Evolutionary conservation across 2,888 invertebrate genomes (phyloP).

Genomic region (Endotricha flammealis): DNA sequence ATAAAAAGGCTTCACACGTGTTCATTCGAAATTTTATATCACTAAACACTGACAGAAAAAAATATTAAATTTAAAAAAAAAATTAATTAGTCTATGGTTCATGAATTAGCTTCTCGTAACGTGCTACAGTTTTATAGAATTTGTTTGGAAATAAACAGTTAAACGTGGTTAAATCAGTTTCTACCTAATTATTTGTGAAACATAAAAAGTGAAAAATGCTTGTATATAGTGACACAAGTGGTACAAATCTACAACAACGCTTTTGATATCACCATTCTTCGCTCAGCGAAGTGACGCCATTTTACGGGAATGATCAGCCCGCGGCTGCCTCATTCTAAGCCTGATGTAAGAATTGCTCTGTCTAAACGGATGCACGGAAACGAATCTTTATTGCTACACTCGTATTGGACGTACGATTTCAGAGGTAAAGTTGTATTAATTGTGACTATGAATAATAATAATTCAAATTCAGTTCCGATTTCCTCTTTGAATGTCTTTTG

Average conservation of each 20-base stretch:
- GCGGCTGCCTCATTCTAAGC: constrained; percentile 73
- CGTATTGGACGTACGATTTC: constrained; percentile 76
- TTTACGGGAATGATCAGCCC: constrained; percentile 79
- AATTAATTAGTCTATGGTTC: constrained; percentile 55
- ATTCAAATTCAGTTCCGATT: constrained; percentile 61
- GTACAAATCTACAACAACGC: constrained; percentile 44
- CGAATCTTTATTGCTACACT: constrained; percentile 68
- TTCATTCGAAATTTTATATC: too few relatives aligned
- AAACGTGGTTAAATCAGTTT: constrained; percentile 41
- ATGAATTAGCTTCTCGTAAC: constrained; percentile 73
- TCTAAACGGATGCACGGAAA: constrained; percentile 72
- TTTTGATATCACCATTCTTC: constrained; percentile 71
- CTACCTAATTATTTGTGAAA: constrained; percentile 39
- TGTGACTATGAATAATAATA: constrained; percentile 48
- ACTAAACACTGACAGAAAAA: constrained; percentile 22
- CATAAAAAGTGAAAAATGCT: constrained; percentile 50
- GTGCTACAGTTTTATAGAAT: constrained; percentile 62
- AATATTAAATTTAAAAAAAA: constrained; percentile 44
- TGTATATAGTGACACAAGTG: constrained; percentile 44
- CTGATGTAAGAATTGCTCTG: constrained; percentile 71
- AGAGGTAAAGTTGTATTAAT: constrained; percentile 52
- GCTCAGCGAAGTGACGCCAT: constrained; percentile 76
- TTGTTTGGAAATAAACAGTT: constrained; percentile 74
- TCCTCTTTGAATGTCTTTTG: constrained; percentile 73
- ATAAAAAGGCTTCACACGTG: too few relatives aligned